Evolutionary conservation across 23 tunicate species (phyloP).

Genomic region (Ascidia mentula): DNA sequence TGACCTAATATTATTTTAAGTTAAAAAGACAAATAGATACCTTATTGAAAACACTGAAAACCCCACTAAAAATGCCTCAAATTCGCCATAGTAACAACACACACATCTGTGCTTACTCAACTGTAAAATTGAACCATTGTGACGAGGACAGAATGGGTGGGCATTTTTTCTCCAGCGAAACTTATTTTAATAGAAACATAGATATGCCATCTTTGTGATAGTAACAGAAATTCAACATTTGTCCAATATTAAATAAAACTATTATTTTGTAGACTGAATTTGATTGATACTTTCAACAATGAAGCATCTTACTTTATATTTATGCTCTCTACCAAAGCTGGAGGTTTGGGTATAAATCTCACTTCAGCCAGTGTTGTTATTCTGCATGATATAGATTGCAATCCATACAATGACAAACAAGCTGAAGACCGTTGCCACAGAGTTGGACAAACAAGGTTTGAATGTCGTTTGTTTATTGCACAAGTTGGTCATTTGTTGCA

Average conservation of each 20-base stretch:
- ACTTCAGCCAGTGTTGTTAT: slow-evolving; percentile 88
- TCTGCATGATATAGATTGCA: slow-evolving; percentile 95
- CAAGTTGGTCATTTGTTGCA: not conserved
- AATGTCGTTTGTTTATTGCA: not conserved
- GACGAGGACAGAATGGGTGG: not conserved
- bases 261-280: slow-evolving; percentile 21
- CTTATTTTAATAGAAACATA: not conserved
- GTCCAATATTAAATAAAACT: not conserved
- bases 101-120: too few species aligned
- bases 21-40: too few species aligned
- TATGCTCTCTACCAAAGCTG: slow-evolving; percentile 91
- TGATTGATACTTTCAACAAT: slow-evolving; percentile 72
- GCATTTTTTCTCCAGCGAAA: not conserved
- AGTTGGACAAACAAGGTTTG: slow-evolving; percentile 57
- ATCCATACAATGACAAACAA: slow-evolving; percentile 99
- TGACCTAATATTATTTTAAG: too few species aligned
- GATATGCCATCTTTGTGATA: not conserved
- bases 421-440: slow-evolving; percentile 89
- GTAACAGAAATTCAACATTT: not conserved
- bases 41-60: too few species aligned
- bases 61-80: too few species aligned
- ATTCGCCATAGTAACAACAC: too few species aligned
- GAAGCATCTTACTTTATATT: slow-evolving; percentile 57
- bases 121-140: not conserved
- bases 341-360: slow-evolving; percentile 92